Base-by-base conservation (phyloP, 2,888 invertebrate genomes). In the Archips xylosteana region DNA sequence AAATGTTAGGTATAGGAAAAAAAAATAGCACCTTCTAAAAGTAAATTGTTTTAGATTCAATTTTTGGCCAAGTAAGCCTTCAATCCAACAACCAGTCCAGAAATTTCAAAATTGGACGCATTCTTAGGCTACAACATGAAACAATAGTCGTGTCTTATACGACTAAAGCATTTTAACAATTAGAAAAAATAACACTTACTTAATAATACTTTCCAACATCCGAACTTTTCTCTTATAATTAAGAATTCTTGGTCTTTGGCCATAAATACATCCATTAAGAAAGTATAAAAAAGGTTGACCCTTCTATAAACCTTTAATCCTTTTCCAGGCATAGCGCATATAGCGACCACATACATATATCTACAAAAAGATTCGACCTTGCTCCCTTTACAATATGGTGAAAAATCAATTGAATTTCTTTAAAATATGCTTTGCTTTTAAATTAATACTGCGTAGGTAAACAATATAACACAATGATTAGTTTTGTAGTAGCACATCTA, bases 131-230 rank as follows among this genome's bases (percentile, higher is more conserved):
- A 66, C 57, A 39, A 57, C 23, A 23, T 42, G 9, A 32, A 57
- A 66, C 32, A 42, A 42, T 57, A 2, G 15, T 57, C 10, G 9
- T 57, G 32, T 57, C 57, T 42, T 57, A 12, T n/a, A 54, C 13
- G 9, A 23, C 45, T 47, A 63, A 23, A 36, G 15, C 42, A 9
- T 66, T 57, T 23, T 13, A 54, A 39, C 54, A 54, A 54, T 66
- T 13, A 54, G 42, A 66, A 66, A 5, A 23, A 15, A 12, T 32
- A 63, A 62, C 70, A 70, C 62, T 70, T 64, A 71, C 54, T 70
- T 64, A 71, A 57, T 70, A 59, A 71, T 64, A 64, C 70, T 65
- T 61, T 12, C 32, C 32, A 57, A 12, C 57, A 12, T 4, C n/a
- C 5, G 57, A 32, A 12, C 10, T 12, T n/a, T 13, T 23, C 15